phyloP scores from a whole-genome alignment of 2,113 vertebrate genomes.

The Phalacrocorax pelagicus region DNA sequence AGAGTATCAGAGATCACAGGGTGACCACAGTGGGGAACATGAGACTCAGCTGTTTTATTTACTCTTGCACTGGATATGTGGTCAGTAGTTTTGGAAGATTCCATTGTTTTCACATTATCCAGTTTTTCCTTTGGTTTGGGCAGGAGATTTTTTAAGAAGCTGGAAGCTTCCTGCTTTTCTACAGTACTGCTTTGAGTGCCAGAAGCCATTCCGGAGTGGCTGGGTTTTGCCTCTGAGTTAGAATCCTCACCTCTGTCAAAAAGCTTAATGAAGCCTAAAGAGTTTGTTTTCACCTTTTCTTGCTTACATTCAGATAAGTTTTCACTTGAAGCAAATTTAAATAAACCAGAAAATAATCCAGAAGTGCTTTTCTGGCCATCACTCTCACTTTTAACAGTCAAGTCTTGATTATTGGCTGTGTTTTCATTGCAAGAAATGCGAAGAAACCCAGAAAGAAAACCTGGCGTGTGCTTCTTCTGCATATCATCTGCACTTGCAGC shows the following conservation, averaged over 20 bases:
- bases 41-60: neutral
- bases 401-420: slow-evolving; percentile 50
- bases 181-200: neutral
- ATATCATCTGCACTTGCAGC: neutral
- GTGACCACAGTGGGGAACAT: neutral
- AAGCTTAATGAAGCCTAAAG: slow-evolving; percentile 53
- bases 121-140: slow-evolving; percentile 56
- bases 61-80: neutral
- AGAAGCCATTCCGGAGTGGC: slow-evolving; percentile 3
- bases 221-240: neutral
- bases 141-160: slow-evolving; percentile 47
- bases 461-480: slow-evolving; percentile 27
- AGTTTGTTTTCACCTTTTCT: slow-evolving; percentile 37
- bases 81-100: neutral
- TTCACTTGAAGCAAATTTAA: slow-evolving; percentile 71
- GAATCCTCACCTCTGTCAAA: slow-evolving; percentile 55
- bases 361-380: slow-evolving; percentile 42
- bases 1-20: neutral
- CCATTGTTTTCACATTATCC: slow-evolving; percentile 10
- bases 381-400: slow-evolving; percentile 17
- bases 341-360: slow-evolving; percentile 70
- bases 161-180: slow-evolving; percentile 49
- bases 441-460: slow-evolving; percentile 79
- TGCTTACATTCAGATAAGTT: slow-evolving; percentile 59
- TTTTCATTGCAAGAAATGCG: slow-evolving; percentile 70